phyloP scores from a whole-genome alignment of 1,140 invertebrate species.

The Magallana ariakensis region DNA sequence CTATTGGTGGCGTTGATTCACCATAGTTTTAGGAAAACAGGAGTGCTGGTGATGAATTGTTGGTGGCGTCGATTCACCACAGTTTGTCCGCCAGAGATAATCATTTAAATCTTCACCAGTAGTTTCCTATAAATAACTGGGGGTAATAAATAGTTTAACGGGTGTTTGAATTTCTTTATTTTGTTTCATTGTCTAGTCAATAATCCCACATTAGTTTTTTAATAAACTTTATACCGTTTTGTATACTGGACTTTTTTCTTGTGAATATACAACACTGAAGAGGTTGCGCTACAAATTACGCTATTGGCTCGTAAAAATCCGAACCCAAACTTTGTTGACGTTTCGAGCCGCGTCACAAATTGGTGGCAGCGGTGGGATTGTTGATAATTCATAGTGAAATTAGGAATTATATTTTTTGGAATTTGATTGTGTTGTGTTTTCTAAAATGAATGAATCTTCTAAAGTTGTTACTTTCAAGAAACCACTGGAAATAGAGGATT shows the following conservation, averaged over 20 bases:
- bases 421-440: too few species aligned
- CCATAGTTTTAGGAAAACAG: too few species aligned
- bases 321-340: constrained; percentile 25
- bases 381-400: neutral
- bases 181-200: too few species aligned
- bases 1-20: too few species aligned
- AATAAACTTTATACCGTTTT: neutral
- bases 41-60: neutral
- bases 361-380: neutral
- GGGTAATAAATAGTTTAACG: constrained; percentile 17
- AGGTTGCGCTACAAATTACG: neutral
- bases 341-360: neutral
- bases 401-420: too few species aligned
- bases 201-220: neutral
- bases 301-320: neutral
- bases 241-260: neutral
- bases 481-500: constrained; percentile 1
- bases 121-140: neutral
- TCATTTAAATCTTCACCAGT: constrained; percentile 18
- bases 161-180: neutral
- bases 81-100: neutral
- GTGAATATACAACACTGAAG: neutral
- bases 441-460: too few species aligned
- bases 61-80: constrained; percentile 25
- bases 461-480: neutral